These are phyloP conservation scores for Lacerta bilineata DNA, from an alignment of 2,797 vertebrate species.

Conservation along the genomic window DNA sequence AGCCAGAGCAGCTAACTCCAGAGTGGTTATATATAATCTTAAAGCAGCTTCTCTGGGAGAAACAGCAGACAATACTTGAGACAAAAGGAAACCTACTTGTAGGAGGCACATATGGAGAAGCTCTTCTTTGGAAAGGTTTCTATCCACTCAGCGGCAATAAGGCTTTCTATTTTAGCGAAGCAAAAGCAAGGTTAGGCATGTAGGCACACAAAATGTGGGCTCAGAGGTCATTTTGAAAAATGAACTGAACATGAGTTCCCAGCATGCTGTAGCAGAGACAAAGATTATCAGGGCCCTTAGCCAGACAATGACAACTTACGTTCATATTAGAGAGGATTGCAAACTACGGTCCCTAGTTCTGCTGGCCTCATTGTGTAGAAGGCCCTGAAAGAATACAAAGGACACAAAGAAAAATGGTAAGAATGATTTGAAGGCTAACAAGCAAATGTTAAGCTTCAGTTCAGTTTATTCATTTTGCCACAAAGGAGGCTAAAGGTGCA, in stretches of 20 bases:
- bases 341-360: neutral
- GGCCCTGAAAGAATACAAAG: neutral
- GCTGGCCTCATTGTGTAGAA: neutral
- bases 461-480: constrained; percentile 7
- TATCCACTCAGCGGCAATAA: neutral
- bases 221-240: constrained; percentile 8
- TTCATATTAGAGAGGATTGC: neutral
- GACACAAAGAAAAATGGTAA: neutral
- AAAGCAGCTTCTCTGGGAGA: neutral
- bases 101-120: neutral
- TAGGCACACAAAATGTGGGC: neutral
- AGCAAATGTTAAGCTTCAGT: neutral
- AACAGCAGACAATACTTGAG: neutral
- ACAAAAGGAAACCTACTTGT: constrained; percentile 14
- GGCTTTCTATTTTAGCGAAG: constrained; percentile 6
- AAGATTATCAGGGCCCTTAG: neutral
- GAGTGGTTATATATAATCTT: neutral
- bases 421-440: neutral
- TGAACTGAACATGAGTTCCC: neutral
- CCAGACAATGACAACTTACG: neutral
- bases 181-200: neutral
- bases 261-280: neutral
- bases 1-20: neutral
- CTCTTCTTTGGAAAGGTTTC: neutral
- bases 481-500: neutral